A percentile compares a stretch with the other conserved stretches of the same genome.
Conservation (phyloP, 92 coral and sea anemone species). For the Bergia puertoricense region DNA sequence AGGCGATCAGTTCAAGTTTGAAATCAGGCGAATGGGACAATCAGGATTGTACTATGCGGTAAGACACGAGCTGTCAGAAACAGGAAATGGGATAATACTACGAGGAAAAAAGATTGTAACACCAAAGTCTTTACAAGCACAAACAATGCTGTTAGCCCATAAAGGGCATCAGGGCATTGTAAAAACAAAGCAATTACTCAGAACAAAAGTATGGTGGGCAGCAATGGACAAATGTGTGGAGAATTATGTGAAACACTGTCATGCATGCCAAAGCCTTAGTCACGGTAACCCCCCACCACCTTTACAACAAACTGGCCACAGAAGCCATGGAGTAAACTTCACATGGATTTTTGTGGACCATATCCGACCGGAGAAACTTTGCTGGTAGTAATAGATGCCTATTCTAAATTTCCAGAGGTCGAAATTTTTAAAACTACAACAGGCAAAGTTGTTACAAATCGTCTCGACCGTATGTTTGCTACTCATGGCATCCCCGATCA, state of each 20-base stretch:
- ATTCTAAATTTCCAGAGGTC: too few relatives aligned
- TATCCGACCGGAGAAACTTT: too few relatives aligned
- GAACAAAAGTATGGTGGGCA: constrained; percentile 23
- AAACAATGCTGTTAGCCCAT: constrained; percentile 20
- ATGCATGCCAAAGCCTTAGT: constrained; percentile 6
- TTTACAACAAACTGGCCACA: constrained; percentile 17
- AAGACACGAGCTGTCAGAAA: constrained; percentile 20
- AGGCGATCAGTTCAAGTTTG: constrained; percentile 28
- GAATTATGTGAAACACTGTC: constrained; percentile 13
- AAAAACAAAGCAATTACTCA: constrained; percentile 25
- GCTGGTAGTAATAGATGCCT: too few relatives aligned
- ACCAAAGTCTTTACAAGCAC: constrained; percentile 32
- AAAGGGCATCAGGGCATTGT: constrained; percentile 25
- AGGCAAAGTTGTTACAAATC: too few relatives aligned
- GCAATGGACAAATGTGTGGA: constrained; percentile 15
- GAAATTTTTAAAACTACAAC: too few relatives aligned
- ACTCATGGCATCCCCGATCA: too few relatives aligned
- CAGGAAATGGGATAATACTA: constrained; percentile 23
- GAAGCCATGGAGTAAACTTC: not conserved
- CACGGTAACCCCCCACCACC: constrained; percentile 27
- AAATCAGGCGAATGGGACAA: constrained; percentile 41
- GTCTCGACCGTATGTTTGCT: too few relatives aligned
- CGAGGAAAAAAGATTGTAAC: constrained; percentile 45
- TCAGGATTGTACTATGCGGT: constrained; percentile 16
- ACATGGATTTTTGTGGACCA: not conserved